Evolutionary conservation across 2,888 invertebrate species (phyloP), one percentile per base, ranked within the genome.

Genomic region (Mythimna loreyi): DNA sequence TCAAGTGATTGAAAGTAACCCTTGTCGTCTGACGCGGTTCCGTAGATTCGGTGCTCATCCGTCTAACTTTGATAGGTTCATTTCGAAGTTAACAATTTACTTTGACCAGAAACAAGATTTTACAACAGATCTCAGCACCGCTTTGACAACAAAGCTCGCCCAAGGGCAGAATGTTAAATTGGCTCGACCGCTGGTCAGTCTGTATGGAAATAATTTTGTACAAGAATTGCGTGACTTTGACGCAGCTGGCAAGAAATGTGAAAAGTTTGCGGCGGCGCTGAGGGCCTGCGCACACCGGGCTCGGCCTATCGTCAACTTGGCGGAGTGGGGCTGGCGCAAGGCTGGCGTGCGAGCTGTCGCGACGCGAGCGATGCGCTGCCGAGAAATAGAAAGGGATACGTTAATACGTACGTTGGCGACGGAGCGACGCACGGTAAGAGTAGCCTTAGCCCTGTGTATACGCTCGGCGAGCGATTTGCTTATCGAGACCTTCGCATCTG

Each of bases 301-400:
- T 4, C 86, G 87, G 68, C 90, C 90, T 28, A 61, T 70, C 36
- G 55, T 91, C 6, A 82, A 91, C 52, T 77, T 91, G 7, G 79
- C 88, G 8, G 63, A 66, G 8, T 71, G 85, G n/a, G 87, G 88
- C 33, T 92, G 90, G 91, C 74, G 70, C n/a, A 58, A 74, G 55
- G 63, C 86, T 40, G 92, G 93, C 28, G 87, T 87, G 7, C 92
- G 92, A 73, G 87, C 89, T 28, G 77, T 92, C 21, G 87, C 90
- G 0, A 92, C 91, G 63, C 86, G 80, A 57, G 75, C 88, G 3
- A 67, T 87, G 6, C 74, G 79, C 33, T 90, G 90, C 64, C 87
- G 85, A 49, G 57, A 62, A n/a, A 67, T 57, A 5, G 84, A 88
- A 36, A 60, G 86, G 23, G 84, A 21, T 28, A 45, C n/a, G 11